A percentile compares a stretch with the other conserved stretches of the same genome.
Evolutionary conservation across 2,113 vertebrate genomes (phyloP).

Genomic region (Brachypodius melanocephalos): DNA sequence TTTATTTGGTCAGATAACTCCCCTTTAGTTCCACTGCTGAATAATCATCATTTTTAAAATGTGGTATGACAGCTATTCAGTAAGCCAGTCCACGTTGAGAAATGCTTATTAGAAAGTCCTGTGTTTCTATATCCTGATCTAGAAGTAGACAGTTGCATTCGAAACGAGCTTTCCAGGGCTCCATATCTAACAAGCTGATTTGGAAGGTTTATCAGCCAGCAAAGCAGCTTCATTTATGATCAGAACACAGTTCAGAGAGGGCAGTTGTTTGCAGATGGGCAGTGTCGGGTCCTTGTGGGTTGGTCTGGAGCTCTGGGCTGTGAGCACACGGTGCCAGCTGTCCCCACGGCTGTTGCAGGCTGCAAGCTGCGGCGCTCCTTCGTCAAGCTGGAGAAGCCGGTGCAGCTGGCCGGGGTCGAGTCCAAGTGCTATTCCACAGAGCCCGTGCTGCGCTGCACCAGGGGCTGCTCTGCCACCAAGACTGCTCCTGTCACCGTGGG

Average conservation of each 20-base stretch:
- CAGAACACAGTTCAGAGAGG: background rate
- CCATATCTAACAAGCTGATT: background rate
- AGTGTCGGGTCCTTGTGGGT: background rate
- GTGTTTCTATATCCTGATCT: background rate
- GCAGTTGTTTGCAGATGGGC: background rate
- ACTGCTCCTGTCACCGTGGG: constrained; percentile 65
- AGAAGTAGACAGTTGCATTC: background rate
- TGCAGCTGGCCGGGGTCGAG: background rate
- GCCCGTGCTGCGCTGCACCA: constrained; percentile 33
- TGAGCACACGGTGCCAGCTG: accelerated
- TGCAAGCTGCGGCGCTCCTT: constrained; percentile 45
- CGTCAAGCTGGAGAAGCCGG: constrained; percentile 33
- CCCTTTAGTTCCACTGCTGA: background rate
- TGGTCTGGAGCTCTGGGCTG: accelerated
- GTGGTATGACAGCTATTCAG: background rate
- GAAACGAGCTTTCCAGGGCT: background rate
- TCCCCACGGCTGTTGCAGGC: background rate
- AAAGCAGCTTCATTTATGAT: background rate
- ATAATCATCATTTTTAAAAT: background rate
- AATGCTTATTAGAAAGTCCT: background rate
- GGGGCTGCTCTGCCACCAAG: constrained; percentile 56
- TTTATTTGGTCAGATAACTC: background rate
- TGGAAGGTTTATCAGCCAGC: background rate
- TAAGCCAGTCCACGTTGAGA: background rate
- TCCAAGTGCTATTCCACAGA: constrained; percentile 38